Evolutionary conservation across 2,888 invertebrate genomes (phyloP).

Genomic region (Hemicrepidius hirtus): DNA sequence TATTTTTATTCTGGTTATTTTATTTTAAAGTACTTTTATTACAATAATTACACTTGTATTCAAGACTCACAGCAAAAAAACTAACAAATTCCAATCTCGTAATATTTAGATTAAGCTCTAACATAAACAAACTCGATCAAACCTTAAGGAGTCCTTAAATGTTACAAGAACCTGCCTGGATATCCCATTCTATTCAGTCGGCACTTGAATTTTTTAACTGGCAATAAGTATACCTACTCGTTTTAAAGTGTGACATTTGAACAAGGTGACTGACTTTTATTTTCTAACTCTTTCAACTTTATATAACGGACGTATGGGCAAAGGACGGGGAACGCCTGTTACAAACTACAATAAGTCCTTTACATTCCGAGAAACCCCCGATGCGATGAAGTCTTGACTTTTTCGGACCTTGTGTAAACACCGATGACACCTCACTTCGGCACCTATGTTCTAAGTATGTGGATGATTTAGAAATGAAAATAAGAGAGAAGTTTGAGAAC

Average conservation of each 20-base stretch:
- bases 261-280: conserved; percentile 51
- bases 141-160: conserved; percentile 39
- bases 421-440: conserved; percentile 31
- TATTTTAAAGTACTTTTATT: too few relatives aligned
- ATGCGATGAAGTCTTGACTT: conserved; percentile 29
- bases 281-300: conserved; percentile 49
- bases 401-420: conserved; percentile 41
- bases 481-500: conserved; percentile 4
- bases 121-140: conserved; percentile 51
- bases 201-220: conserved; percentile 52
- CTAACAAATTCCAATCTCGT: conserved; percentile 8
- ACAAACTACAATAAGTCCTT: conserved; percentile 46
- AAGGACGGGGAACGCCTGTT: conserved; percentile 39
- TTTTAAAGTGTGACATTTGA: conserved; percentile 50
- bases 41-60: too few relatives aligned
- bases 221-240: conserved; percentile 51
- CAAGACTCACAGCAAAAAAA: conserved; percentile 11
- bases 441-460: neutral
- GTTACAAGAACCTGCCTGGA: conserved; percentile 39
- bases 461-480: conserved; percentile 17
- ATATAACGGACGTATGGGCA: conserved; percentile 42
- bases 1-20: too few relatives aligned
- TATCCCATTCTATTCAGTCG: conserved; percentile 42
- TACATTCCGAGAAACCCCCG: conserved; percentile 43
- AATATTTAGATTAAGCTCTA: conserved; percentile 51